Conservation (phyloP, 2,113 vertebrate genomes). For the Tragulus kanchil region DNA sequence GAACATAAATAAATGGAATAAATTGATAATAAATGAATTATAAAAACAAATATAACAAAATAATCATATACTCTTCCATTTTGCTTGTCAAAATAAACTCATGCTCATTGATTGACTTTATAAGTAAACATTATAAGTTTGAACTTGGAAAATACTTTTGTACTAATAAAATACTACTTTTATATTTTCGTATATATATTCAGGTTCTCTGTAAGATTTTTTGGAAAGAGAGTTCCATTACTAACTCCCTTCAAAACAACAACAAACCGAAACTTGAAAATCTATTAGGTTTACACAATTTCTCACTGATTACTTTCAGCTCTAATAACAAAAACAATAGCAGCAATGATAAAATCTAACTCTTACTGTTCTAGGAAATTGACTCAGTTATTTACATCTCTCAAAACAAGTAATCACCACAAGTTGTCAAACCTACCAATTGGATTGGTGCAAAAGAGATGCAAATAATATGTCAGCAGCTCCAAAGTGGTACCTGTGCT, state of each 20-base stretch:
- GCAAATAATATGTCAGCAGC: neutral
- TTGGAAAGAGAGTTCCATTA: neutral
- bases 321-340: neutral
- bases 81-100: neutral
- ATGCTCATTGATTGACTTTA: conserved; percentile 28
- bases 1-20: neutral
- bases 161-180: conserved; percentile 4
- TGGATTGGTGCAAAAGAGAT: neutral
- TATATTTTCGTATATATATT: neutral
- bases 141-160: neutral
- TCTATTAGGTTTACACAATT: neutral
- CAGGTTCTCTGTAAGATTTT: neutral
- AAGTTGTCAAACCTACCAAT: neutral
- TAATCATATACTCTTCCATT: neutral
- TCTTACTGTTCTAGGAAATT: neutral
- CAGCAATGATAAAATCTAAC: neutral
- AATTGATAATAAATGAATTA: neutral
- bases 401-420: conserved; percentile 17
- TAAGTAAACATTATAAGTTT: neutral
- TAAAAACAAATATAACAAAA: neutral
- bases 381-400: neutral
- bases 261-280: neutral
- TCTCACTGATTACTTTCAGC: neutral
- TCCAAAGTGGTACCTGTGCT: neutral
- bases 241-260: neutral